phyloP scores from a whole-genome alignment of 1,140 invertebrate species.

The Neodiprion lecontei region DNA sequence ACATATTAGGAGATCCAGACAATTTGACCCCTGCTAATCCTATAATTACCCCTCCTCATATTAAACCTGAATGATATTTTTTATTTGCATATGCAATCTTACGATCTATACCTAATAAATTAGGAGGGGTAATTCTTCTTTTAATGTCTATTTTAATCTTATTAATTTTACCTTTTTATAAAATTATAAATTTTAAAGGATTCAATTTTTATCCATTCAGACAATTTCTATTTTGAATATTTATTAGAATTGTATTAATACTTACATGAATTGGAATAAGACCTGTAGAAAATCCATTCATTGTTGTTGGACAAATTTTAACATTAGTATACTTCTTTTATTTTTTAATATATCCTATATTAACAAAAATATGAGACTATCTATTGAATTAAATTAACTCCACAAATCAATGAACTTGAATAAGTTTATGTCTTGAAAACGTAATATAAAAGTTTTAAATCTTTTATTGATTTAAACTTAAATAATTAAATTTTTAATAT shows the following conservation, averaged over 20 bases:
- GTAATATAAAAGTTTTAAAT: conserved; percentile 41
- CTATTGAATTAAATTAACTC: conserved; percentile 48
- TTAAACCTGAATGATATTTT: no score
- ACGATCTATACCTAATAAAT: no score
- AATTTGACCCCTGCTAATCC: no score
- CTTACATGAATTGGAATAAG: conserved; percentile 73
- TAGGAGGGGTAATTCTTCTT: no score
- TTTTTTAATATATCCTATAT: no score
- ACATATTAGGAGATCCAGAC: no score
- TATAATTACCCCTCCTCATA: no score
- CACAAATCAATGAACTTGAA: conserved; percentile 61
- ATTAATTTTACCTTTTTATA: conserved; percentile 26
- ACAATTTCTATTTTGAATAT: conserved; percentile 27
- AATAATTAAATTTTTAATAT: no score
- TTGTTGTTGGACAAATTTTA: conserved; percentile 34
- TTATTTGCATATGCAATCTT: no score
- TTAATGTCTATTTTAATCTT: no score
- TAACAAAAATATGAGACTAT: conserved; percentile 57
- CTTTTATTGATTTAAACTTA: no score
- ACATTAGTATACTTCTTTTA: no score
- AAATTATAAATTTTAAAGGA: conserved; percentile 62
- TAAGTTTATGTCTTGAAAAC: conserved; percentile 57
- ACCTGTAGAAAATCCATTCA: conserved; percentile 68
- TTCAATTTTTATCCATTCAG: conserved; percentile 60
- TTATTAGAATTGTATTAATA: conserved; percentile 59